These are phyloP conservation scores for Tangara arthus DNA, from an alignment of 2,797 vertebrate species.

Conservation along the genomic window DNA sequence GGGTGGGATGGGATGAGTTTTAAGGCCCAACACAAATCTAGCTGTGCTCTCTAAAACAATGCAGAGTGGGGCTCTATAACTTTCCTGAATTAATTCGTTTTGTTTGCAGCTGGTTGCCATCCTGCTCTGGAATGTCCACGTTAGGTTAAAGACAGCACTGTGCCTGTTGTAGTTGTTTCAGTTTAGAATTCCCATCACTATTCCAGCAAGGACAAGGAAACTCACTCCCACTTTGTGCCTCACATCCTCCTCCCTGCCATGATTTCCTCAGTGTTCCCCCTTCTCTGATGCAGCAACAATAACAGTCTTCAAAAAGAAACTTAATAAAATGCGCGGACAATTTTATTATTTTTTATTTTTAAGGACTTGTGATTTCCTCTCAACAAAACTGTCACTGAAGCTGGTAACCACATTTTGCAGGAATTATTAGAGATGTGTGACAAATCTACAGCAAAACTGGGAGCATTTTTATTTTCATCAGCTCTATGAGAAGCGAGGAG, in stretches of 20 bases:
- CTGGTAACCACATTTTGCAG: constrained; percentile 24
- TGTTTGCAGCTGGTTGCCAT: constrained; percentile 8
- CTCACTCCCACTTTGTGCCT: constrained; percentile 41
- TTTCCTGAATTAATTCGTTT: background rate
- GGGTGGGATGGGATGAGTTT: fast-evolving
- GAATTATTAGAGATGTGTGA: constrained; percentile 51
- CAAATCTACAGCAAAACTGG: constrained; percentile 45
- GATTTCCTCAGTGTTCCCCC: background rate
- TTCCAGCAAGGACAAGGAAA: constrained; percentile 18
- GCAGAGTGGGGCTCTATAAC: background rate
- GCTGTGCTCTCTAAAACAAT: background rate
- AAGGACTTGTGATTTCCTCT: constrained; percentile 29
- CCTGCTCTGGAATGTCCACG: background rate
- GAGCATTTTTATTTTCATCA: constrained; percentile 53
- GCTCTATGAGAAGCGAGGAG: constrained; percentile 4
- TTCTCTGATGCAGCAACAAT: background rate
- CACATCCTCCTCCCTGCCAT: background rate
- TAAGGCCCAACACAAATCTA: fast-evolving
- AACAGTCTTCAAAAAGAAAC: constrained; percentile 27
- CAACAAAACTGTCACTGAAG: constrained; percentile 32
- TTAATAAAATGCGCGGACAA: background rate
- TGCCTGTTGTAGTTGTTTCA: constrained; percentile 5
- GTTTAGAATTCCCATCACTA: background rate
- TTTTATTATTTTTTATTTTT: background rate
- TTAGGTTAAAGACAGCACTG: background rate